Conservation (phyloP, 2,797 vertebrate species). For the Sphaeramia orbicularis region DNA sequence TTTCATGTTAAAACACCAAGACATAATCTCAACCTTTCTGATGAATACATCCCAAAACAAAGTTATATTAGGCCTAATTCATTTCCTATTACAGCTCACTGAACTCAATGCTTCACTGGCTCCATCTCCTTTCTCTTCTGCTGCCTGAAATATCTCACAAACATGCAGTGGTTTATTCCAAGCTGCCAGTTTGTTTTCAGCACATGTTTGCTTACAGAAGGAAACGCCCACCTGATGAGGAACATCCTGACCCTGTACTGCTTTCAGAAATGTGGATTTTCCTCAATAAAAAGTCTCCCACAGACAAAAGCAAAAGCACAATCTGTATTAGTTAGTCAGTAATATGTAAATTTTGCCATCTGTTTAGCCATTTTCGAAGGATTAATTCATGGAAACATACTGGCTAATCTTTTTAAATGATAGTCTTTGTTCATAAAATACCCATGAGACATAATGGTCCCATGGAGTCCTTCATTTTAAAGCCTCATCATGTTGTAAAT, state of each 20-base stretch:
- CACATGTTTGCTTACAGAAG: slow-evolving; percentile 4
- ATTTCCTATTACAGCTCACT: slow-evolving; percentile 16
- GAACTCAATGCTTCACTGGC: not conserved
- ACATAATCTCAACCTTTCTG: not conserved
- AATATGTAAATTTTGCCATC: not conserved
- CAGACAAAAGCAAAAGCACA: not conserved
- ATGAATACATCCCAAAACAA: not conserved
- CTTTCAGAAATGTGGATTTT: slow-evolving; percentile 4
- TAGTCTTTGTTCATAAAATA: not conserved
- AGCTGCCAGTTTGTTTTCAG: slow-evolving; percentile 33
- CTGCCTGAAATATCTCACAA: slow-evolving; percentile 1
- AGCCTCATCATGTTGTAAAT: not conserved
- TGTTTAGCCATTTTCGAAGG: not conserved
- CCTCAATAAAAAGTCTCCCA: not conserved
- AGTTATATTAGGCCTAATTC: not conserved
- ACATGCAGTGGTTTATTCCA: slow-evolving; percentile 10
- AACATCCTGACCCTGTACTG: slow-evolving; percentile 25
- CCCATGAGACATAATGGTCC: not conserved
- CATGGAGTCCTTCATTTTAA: not conserved
- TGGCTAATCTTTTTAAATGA: slow-evolving; percentile 9
- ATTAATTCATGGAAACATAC: not conserved
- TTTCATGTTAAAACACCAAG: not conserved
- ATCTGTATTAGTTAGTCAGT: not conserved
- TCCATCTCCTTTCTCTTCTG: slow-evolving; percentile 2
- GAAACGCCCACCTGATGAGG: slow-evolving; percentile 30